Base-by-base conservation (phyloP, 2,113 vertebrate species). In the Mus spicilegus region DNA sequence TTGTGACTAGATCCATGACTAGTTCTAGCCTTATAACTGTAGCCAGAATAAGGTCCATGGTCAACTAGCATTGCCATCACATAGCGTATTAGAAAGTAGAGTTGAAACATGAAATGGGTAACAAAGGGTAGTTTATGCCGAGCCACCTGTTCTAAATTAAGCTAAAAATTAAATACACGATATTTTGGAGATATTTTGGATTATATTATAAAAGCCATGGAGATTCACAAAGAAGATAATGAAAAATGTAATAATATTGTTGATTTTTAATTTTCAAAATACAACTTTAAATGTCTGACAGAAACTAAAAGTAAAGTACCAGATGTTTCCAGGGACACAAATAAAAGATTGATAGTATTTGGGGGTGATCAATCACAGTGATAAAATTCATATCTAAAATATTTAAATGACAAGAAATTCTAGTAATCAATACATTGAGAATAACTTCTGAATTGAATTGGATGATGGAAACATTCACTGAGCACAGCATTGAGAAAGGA, bases 181-280 rank as follows among this genome's bases (percentile, higher is more conserved):
- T 63, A 93, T 46, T 82, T 75, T 33, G 4, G 7, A 65, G 8
- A 33, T 63, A 93, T 46, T 82, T 75, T 33, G 4, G 7, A 65
- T 24, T 84, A 7, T 58, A 76, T 28, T 19, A 2, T 56, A 42
- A 42, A 22, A 72, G 67, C 4, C 77, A 63, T 12, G 3, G 0
- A 10, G 30, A 42, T 20, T 10, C 87, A 13, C 3, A 93, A 39
- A 76, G 7, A 80, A 76, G 54, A 22, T 16, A 20, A 51, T 56
- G 1, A 3, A 28, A 69, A 4, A 81, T 8, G 4, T 63, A 76
- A 94, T 91, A 22, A 4, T 4, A 72, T 4, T 33, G 13, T 20
- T 39, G 54, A 65, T 11, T 42, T 88, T 86, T 76, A 69, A 87
- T 88, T 95, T 86, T 54, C 12, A 93, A 92, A 84, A 26, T 46